Evolutionary conservation across 2,113 vertebrate genomes (phyloP).

Genomic region (Cyanoramphus novaezelandiae): DNA sequence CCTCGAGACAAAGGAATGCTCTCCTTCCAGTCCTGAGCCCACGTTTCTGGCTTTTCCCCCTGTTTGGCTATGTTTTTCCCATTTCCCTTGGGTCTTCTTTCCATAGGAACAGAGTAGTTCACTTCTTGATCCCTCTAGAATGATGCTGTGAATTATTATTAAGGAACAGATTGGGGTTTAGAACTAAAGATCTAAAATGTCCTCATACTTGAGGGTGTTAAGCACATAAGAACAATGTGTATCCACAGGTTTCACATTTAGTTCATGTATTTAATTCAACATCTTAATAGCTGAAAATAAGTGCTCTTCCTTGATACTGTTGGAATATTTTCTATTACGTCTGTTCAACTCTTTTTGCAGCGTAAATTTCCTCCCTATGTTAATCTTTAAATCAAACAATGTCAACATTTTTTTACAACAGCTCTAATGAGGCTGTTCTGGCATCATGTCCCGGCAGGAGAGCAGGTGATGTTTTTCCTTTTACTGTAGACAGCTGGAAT

Average conservation of each 20-base stretch:
- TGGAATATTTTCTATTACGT: slow-evolving; percentile 8
- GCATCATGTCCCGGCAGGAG: slow-evolving; percentile 37
- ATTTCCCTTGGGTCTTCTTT: background rate
- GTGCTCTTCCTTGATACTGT: background rate
- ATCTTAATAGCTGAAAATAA: background rate
- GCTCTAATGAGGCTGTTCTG: slow-evolving; percentile 52
- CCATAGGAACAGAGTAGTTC: background rate
- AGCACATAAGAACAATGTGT: background rate
- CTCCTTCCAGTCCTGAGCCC: background rate
- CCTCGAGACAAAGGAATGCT: background rate
- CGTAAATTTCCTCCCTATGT: background rate
- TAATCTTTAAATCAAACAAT: slow-evolving; percentile 55
- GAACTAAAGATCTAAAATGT: background rate
- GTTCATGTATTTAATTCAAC: background rate
- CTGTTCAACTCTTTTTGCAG: background rate
- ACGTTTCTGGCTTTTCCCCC: background rate
- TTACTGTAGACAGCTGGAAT: slow-evolving; percentile 69
- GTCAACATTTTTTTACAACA: slow-evolving; percentile 27
- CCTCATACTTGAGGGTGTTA: background rate
- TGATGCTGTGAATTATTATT: background rate
- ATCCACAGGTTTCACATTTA: background rate
- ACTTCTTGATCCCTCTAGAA: background rate
- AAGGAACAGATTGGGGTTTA: background rate
- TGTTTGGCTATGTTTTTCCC: background rate
- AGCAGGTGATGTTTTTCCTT: slow-evolving; percentile 70